Base-by-base conservation (phyloP, 2,113 vertebrate species). In the Chaenogobius annularis region DNA sequence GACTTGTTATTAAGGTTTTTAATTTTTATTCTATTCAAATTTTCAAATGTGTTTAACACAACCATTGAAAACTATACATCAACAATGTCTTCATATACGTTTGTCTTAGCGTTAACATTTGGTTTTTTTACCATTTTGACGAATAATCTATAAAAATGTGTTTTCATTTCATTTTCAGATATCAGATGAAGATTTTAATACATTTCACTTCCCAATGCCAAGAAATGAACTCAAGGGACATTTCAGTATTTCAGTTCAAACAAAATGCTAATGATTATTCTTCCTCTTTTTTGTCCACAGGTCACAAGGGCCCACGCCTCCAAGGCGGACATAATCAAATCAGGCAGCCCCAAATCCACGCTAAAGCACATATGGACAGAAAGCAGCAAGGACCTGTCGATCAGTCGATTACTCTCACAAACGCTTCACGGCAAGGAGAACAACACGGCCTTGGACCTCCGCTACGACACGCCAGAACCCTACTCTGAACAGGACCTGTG, bases 361-460 rank as follows among this genome's bases (percentile, higher is more conserved):
- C 89, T 98, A 91, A 99, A 98, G 85, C 96, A 98, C 78, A 95
- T 97, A 95, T 98, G 98, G 98, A 97, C 96, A 94, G 96, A 98
- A 94, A 95, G 95, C 91, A 95, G 93, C 87, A 99, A 99, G 94
- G 98, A 98, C 84, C 94, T 98, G 90, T 98, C 98, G 70, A 99
- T 99, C 92, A 98, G 97, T 86, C 94, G 98, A 75, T 93, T 99
- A 81, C 91, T 99, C 80, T 97, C 97, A 94, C 96, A 99, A 95
- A 98, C 98, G 94, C 95, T 99, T 85, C 95, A 88, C 58, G 95
- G 95, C 82, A 98, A 97, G 90, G 96, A 98, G 81, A 99, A 99
- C 62, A 94, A 94, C 85, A 98, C 97, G 68, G 96, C 97, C 81
- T 93, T 98, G 94, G 95, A 97, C 92, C 95, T 98, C 89, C 94